Percentiles rank a stretch among this genome's conserved stretches.
phyloP scores from a whole-genome alignment of 2,113 vertebrate genomes.

The Myxocyprinus asiaticus region DNA sequence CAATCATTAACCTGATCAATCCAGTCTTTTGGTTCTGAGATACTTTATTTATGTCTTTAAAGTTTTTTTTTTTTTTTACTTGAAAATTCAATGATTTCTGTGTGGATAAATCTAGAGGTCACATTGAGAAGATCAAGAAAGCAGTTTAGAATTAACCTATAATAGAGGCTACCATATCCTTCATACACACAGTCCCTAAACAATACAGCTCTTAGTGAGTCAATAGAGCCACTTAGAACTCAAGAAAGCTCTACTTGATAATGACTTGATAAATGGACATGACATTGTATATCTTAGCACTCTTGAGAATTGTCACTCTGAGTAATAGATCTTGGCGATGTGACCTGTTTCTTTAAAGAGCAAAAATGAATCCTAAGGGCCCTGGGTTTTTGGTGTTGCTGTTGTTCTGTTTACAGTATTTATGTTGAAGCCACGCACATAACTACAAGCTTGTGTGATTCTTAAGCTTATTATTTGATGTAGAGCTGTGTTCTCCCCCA shows the following conservation, averaged over 20 bases:
- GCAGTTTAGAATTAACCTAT: background rate
- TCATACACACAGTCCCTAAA: constrained; percentile 23
- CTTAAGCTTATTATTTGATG: background rate
- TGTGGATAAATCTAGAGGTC: constrained; percentile 10
- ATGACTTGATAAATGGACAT: no score
- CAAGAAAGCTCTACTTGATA: constrained; percentile 16
- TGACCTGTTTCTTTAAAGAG: background rate
- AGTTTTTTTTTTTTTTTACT: no score
- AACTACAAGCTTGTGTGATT: background rate
- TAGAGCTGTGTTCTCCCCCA: no score
- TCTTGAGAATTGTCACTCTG: background rate
- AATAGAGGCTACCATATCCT: background rate
- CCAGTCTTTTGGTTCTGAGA: background rate
- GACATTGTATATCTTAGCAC: constrained; percentile 4
- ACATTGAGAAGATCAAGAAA: constrained; percentile 29
- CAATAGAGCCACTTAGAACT: background rate
- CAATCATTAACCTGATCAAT: no score
- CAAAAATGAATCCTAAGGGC: background rate
- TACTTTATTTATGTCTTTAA: background rate
- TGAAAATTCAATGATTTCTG: background rate
- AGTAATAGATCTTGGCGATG: constrained; percentile 12
- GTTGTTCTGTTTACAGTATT: no score
- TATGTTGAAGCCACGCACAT: no score
- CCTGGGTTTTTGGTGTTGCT: no score
- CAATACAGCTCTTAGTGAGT: background rate